A percentile compares a stretch with the other conserved stretches of the same genome.
Evolutionary conservation across 2,113 vertebrate species (phyloP).

Genomic region (Silurus glanis): DNA sequence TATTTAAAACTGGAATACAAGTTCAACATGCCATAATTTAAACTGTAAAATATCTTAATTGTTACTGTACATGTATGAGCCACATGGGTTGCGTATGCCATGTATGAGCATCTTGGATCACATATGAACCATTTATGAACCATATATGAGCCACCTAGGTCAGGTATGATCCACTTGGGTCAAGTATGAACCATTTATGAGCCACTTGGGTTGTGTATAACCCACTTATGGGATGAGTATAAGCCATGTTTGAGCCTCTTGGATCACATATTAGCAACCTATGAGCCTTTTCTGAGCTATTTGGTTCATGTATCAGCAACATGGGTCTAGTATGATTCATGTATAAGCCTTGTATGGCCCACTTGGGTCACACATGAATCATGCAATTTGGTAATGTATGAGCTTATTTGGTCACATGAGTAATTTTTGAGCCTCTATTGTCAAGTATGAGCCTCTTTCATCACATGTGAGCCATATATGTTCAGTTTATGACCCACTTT

Average conservation of each 20-base stretch:
- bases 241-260: neutral
- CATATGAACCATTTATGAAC: neutral
- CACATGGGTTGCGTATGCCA: neutral
- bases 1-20: neutral
- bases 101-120: neutral
- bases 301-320: neutral
- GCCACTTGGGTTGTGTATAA: neutral
- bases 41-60: neutral
- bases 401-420: neutral
- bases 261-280: too few species aligned
- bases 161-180: neutral
- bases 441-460: neutral
- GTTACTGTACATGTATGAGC: neutral
- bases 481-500: neutral
- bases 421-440: neutral
- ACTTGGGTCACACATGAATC: neutral
- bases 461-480: neutral
- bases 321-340: neutral
- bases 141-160: neutral
- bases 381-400: neutral
- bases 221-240: neutral
- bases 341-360: neutral
- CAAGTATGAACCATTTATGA: neutral
- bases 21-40: neutral
- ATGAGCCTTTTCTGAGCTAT: neutral